Base-by-base conservation (phyloP, 1,140 invertebrate species). In the Caenorhabditis brenneri region DNA sequence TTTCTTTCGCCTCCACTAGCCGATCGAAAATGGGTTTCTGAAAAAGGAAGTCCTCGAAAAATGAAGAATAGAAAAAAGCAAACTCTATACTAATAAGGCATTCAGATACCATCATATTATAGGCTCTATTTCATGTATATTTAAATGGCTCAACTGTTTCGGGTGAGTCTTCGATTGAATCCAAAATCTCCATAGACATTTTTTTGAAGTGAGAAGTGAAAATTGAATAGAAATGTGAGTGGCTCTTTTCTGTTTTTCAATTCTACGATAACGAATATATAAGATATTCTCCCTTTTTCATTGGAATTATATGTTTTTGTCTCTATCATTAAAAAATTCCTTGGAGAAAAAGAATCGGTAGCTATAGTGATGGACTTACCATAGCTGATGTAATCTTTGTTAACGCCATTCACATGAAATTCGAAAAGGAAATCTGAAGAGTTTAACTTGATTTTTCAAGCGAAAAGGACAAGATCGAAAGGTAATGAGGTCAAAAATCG, bases 11-110 rank as follows among this genome's bases (percentile, higher is more conserved):
- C n/a, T 74, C 65, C 36, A 74, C 36, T 10, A 74, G 42, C 12
- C 65, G 27, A 42, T 74, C 65, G 36, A 74, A 74, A 27, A 74
- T 74, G 2, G 65, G 36, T 74, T 74, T 74, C 65, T 74, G 36
- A 42, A 42, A 58, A 58, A 27, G 2, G 27, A 58, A 10, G 15
- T n/a, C 7, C 53, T 6, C 5, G 9, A 5, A 6, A 6, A 3
- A 1, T 5, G 24, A 58, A 10, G 10, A 9, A 65, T 65, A 10
- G 19, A 3, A 36, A 65, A 36, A n/a, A 19, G 24, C 12, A 51
- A n/a, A 19, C 49, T 46, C 42, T 12, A 1, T 12, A 46, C 4
- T 46, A 46, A 0, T 12, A 12, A 1, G 16, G 16, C 16, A 12
- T 46, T 46, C 42, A 46, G 42, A 9, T 46, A 2, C 9, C 9